phyloP scores from a whole-genome alignment of 2,797 vertebrate species.

The Oreochromis grahami region DNA sequence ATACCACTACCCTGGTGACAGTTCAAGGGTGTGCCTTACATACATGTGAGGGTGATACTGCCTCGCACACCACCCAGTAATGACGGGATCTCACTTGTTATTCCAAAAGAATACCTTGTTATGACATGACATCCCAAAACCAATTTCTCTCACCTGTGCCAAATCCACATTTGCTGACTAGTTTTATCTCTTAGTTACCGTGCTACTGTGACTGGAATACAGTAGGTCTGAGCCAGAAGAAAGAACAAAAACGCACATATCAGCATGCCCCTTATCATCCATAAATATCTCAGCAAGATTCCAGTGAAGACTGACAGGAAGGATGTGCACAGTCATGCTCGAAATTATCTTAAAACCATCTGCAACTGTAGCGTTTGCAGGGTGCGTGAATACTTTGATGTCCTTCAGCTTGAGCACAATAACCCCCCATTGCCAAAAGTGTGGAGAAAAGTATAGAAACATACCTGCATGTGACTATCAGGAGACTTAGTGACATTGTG shows the following conservation, averaged over 20 bases:
- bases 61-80: conserved; percentile 12
- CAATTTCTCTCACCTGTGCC: conserved; percentile 5
- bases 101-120: conserved; percentile 6
- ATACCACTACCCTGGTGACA: conserved; percentile 29
- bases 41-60: conserved; percentile 19
- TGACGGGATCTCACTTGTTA: neutral
- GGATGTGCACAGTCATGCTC: neutral
- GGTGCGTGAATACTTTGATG: conserved; percentile 20
- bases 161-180: conserved; percentile 29
- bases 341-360: conserved; percentile 16
- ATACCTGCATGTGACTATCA: conserved; percentile 31
- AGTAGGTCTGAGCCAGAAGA: conserved; percentile 7
- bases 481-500: conserved; percentile 40
- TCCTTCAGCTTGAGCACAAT: conserved; percentile 24
- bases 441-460: neutral
- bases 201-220: conserved; percentile 2
- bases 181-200: conserved; percentile 15
- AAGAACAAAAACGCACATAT: conserved; percentile 3
- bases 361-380: conserved; percentile 8
- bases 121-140: conserved; percentile 10
- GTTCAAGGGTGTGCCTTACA: conserved; percentile 40
- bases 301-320: neutral
- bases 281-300: conserved; percentile 20
- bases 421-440: conserved; percentile 17
- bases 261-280: neutral